Conservation (phyloP, 1,140 invertebrate genomes). For the Babylonia areolata region DNA sequence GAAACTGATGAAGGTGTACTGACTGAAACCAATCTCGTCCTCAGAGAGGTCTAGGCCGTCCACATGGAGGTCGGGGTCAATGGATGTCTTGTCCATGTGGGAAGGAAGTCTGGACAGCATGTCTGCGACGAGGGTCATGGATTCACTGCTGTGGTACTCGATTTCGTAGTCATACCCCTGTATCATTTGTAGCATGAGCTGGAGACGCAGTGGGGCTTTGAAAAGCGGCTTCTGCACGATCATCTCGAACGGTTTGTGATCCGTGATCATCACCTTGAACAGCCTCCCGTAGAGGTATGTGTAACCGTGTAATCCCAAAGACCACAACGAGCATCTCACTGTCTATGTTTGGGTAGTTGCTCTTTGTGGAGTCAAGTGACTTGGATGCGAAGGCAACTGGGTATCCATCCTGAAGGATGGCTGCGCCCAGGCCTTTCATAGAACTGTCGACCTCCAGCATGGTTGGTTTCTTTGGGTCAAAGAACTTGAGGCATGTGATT, state of each 20-base stretch:
- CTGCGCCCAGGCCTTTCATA: constrained; percentile 70
- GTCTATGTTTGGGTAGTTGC: constrained; percentile 76
- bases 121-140: too few relatives aligned
- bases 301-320: constrained; percentile 74
- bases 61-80: too few relatives aligned
- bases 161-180: constrained; percentile 69
- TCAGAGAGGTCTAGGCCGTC: too few relatives aligned
- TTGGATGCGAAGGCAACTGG: constrained; percentile 75
- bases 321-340: constrained; percentile 77
- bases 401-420: constrained; percentile 74
- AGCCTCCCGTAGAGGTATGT: constrained; percentile 71
- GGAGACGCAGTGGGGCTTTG: constrained; percentile 71
- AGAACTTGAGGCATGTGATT: too few relatives aligned
- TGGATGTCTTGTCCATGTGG: too few relatives aligned
- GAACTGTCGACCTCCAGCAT: constrained; percentile 48
- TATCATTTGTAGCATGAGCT: constrained; percentile 75
- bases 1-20: too few relatives aligned
- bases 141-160: too few relatives aligned
- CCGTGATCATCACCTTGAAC: constrained; percentile 40
- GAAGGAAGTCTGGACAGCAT: too few relatives aligned
- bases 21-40: too few relatives aligned
- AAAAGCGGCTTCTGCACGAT: constrained; percentile 75
- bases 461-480: constrained; percentile 37
- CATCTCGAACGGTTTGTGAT: constrained; percentile 71
- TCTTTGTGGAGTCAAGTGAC: constrained; percentile 71